Evolutionary conservation across 35 echinoderm and acorn worm species (phyloP), one percentile per base, ranked within the genome.

Genomic region (Apostichopus parvimensis): DNA sequence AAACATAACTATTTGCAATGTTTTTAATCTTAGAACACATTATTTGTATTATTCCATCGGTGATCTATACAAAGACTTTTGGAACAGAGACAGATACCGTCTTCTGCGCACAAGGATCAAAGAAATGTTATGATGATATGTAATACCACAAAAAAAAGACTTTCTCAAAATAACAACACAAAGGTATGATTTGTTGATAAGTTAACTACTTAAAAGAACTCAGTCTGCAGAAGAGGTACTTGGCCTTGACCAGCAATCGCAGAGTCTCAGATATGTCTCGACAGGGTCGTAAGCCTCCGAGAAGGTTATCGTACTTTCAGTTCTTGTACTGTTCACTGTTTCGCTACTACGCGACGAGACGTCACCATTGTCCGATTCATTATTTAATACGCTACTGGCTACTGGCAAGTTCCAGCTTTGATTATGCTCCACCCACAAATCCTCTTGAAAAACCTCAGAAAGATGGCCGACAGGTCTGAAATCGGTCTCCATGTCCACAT

Each of bases 171-270:
- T 45, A 45, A 45, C 34, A 45, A 45, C 0, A 45, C 34, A 45
- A 45, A 45, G 34, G 58, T 61, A 61, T 61, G 58, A 61, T 61
- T 61, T 61, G 58, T 61, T 61, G 58, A 61, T 9, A 12, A 61
- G 34, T 45, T 45, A 45, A 45, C 18, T 75, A 75, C 14, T 75
- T 75, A 5, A 18, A 18, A 68, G 3, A 75, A 80, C 10, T 83
- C 52, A 83, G 45, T 83, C 56, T 56, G 71, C 17, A n/a, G 79
- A 52, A 54, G 85, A 87, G 56, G 88, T 15, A 15, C 26, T 54
- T 5, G 88, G 88, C 25, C 70, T 75, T 52, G 88, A 90, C 73
- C 70, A 90, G 57, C 88, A 90, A 57, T 90, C 88, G 53, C 88
- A 90, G 34, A 90, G 73, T 57, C 88, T 90, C 0, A 90, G 88